Percentiles rank a stretch among this genome's conserved stretches.
These are phyloP conservation scores for Notarius lentiginosus DNA, from an alignment of 2,113 vertebrate genomes.

Conservation along the genomic window DNA sequence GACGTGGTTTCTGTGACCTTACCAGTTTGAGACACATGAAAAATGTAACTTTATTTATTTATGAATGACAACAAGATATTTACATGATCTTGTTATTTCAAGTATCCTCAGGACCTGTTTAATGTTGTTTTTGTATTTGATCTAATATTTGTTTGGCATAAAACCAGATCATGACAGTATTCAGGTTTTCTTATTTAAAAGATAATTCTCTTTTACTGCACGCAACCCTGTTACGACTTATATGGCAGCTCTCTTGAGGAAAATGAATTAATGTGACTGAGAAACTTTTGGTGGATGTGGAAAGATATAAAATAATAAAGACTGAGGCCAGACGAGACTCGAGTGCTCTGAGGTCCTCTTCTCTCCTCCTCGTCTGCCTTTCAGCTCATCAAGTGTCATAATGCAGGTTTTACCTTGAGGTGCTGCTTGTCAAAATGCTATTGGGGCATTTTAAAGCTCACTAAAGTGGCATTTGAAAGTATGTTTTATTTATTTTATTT, in stretches of 20 bases:
- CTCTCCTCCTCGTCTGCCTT: conserved; percentile 13
- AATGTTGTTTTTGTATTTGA: neutral
- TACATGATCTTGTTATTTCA: too few relatives aligned
- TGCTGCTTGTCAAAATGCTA: conserved; percentile 32
- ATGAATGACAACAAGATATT: too few relatives aligned
- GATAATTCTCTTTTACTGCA: neutral
- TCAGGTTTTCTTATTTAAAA: neutral
- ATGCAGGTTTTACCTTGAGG: conserved; percentile 19
- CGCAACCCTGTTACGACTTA: neutral
- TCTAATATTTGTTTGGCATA: neutral
- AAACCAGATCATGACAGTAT: neutral
- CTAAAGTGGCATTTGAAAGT: conserved; percentile 29
- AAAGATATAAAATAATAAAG: conserved; percentile 8
- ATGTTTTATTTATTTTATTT: neutral
- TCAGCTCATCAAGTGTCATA: conserved; percentile 19
- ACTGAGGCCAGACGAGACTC: neutral
- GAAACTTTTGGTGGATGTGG: neutral
- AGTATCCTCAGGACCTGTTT: neutral
- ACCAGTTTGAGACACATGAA: neutral
- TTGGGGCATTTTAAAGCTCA: conserved; percentile 36
- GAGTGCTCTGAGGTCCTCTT: neutral
- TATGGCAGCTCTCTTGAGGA: neutral
- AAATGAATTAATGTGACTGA: neutral
- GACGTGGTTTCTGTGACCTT: neutral
- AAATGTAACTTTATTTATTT: neutral